Base-by-base conservation (phyloP, 2,888 invertebrate genomes). In the Gymnosoma rotundatum region DNA sequence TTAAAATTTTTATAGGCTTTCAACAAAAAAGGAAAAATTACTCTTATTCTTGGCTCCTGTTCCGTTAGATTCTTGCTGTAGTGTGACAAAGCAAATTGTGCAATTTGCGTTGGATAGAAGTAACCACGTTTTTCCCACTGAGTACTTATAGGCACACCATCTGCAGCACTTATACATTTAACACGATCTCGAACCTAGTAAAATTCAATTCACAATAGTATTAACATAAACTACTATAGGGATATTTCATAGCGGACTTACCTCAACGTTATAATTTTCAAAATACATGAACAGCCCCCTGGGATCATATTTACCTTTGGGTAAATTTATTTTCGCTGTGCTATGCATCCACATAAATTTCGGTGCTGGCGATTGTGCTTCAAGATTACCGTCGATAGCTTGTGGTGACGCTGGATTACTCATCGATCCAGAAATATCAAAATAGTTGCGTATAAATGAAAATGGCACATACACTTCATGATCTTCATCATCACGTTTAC, bases 61-160 rank as follows among this genome's bases (percentile, higher is more conserved):
- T 98, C 98, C 0, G 96, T 96, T 16, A 98, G 93, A 92, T 97
- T 97, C 92, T 99, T 98, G 92, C 98, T 98, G 92, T 98, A 99
- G 93, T 99, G 99, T 12, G 98, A 97, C 78, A 99, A 93, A 0
- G 98, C 99, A 92, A 98, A 99, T 92, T 99, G 99, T 8, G 99
- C 98, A 87, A 99, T 98, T 93, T 99, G 99, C 1, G 98, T 99
- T 0, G 99, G 98, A 93, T 99, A 99, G 92, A 96, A 98, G 92
- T 99, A 99, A 0, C 99, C 99, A 85, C 95, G 95, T 48, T 96
- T 96, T 88, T 98, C 97, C 99, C 99, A 99, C 91, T 98, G 98
- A 0, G 96, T 97, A n/a, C 98, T 98, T 73, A 98, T 95, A 0
- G 98, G 98, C 18, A 98, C 98, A 89, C 98, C 98, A 90, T 98